Evolutionary conservation across 2,888 invertebrate species (phyloP).

Genomic region (Dynastes hyllus): DNA sequence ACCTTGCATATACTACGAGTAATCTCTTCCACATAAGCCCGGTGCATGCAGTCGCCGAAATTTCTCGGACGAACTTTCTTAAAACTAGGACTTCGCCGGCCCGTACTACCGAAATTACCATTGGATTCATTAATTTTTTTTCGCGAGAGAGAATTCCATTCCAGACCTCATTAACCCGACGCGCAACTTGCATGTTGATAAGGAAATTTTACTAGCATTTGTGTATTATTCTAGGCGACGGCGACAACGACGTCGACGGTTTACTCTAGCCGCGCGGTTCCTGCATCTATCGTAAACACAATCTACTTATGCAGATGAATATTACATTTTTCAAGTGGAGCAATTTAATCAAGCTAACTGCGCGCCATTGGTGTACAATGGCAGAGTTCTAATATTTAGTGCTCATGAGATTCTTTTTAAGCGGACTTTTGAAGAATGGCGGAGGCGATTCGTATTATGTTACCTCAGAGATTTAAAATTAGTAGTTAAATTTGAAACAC

Average conservation of each 20-base stretch:
- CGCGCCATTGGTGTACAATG: conserved; percentile 15
- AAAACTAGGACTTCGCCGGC: no score
- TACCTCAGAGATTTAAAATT: no score
- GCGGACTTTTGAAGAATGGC: no score
- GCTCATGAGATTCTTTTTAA: neutral
- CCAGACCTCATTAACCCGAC: conserved; percentile 16
- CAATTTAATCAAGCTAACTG: conserved; percentile 59
- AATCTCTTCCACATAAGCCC: no score
- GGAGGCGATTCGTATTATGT: no score
- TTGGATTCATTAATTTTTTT: neutral
- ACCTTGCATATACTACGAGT: no score
- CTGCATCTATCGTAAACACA: conserved; percentile 27
- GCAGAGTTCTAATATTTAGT: conserved; percentile 21
- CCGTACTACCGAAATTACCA: neutral
- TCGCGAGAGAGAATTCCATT: neutral
- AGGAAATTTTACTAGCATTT: conserved; percentile 6
- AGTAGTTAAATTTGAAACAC: no score
- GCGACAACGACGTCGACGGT: neutral
- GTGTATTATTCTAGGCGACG: neutral
- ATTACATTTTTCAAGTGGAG: conserved; percentile 60
- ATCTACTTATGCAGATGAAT: conserved; percentile 59
- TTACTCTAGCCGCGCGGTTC: neutral
- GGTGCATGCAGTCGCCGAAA: no score
- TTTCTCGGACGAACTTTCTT: no score
- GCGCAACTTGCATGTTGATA: conserved; percentile 10